Conservation (phyloP, 2,113 vertebrate species). For the Psilopsiagon aymara region DNA sequence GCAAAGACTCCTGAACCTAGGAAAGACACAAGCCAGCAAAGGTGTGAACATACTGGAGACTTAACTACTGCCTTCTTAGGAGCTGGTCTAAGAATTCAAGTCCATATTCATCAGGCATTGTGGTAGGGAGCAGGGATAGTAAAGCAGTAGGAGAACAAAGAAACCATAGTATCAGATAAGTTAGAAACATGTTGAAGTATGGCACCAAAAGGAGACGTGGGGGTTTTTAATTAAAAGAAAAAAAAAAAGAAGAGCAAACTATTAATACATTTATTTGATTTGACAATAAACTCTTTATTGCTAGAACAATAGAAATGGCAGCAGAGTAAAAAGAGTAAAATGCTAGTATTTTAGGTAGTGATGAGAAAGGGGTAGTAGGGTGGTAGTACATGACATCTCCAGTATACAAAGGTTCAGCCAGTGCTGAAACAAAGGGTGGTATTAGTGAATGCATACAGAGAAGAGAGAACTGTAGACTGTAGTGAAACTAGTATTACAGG, state of each 20-base stretch:
- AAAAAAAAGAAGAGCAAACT: background rate
- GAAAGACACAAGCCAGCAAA: background rate
- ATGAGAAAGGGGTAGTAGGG: background rate
- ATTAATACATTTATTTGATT: background rate
- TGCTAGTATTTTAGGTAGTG: background rate
- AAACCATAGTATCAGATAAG: background rate
- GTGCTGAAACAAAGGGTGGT: background rate
- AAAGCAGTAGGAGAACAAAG: background rate
- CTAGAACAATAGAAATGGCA: background rate
- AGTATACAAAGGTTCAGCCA: background rate
- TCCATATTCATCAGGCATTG: background rate
- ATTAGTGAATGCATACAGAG: background rate
- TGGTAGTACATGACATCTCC: background rate
- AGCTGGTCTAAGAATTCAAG: background rate
- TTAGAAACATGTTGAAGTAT: background rate
- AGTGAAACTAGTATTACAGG: background rate
- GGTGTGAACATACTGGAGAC: background rate
- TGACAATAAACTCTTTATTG: background rate
- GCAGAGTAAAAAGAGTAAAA: background rate
- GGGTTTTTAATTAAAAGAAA: background rate
- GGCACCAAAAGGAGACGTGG: background rate
- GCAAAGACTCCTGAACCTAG: slow-evolving; percentile 87
- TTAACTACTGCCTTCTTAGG: background rate
- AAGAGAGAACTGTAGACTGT: background rate
- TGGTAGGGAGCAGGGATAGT: background rate